A percentile compares a stretch with the other conserved stretches of the same genome.
These are phyloP conservation scores for Tachyglossus aculeatus DNA, from an alignment of 2,797 vertebrate genomes.

Conservation along the genomic window DNA sequence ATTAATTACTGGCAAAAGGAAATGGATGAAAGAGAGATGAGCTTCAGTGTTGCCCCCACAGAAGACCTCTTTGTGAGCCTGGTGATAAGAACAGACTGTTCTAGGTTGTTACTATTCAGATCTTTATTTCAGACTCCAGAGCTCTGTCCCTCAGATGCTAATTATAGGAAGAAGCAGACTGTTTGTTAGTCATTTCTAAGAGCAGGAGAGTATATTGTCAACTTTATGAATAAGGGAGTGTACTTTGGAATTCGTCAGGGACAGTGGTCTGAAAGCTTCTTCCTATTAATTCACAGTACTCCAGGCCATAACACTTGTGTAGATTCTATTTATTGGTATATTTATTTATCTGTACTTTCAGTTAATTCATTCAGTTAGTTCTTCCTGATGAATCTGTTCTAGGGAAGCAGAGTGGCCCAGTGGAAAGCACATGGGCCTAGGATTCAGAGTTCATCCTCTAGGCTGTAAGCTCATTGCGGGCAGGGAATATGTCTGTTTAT, in stretches of 20 bases:
- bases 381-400: no score
- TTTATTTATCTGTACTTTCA: no score
- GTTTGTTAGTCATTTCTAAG: conserved; percentile 19
- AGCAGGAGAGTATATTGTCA: conserved; percentile 29
- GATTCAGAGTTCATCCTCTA: no score
- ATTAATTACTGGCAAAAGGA: conserved; percentile 47
- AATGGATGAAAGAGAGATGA: conserved; percentile 27
- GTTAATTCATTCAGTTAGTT: no score
- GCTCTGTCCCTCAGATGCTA: not conserved
- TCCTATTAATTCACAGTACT: no score
- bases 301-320: no score
- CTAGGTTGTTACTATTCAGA: not conserved
- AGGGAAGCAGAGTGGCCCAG: no score
- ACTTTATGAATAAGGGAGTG: conserved; percentile 14
- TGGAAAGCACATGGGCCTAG: no score
- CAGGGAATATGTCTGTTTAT: no score
- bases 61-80: conserved; percentile 8
- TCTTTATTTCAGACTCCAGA: not conserved
- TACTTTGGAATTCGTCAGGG: conserved; percentile 30
- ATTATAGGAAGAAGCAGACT: conserved; percentile 3
- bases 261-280: conserved; percentile 5
- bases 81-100: conserved; percentile 24
- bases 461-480: no score
- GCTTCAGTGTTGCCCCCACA: conserved; percentile 19
- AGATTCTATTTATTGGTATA: no score